Evolutionary conservation across 2,888 invertebrate genomes (phyloP), one percentile per base, ranked within the genome.

Genomic region (Homarus gammarus): DNA sequence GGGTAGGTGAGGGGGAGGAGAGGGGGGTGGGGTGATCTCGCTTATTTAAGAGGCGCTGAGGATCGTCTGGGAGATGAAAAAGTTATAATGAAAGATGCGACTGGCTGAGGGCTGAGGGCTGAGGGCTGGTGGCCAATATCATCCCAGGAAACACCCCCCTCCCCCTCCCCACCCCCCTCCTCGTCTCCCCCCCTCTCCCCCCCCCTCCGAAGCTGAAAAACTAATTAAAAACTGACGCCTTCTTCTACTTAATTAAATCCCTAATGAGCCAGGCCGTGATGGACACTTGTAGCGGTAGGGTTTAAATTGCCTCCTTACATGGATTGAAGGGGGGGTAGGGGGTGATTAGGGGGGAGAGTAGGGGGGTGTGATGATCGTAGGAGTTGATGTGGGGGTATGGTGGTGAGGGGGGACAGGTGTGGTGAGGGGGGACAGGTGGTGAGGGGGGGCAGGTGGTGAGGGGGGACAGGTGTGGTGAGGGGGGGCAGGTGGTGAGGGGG

Each of bases 161-260:
- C 64, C 82, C n/a, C n/a, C n/a, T 27, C n/a, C 36, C 73, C 6
- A 18, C 72, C 73, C 73, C 38, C 31, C n/a, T n/a, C n/a, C n/a
- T n/a, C n/a, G n/a, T n/a, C n/a, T n/a, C n/a, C n/a, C n/a, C n/a
- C n/a, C n/a, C n/a, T n/a, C n/a, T 22, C 44, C 27, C 8, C 8
- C 5, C 31, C 18, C 22, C 33, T 72, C 84, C 73, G n/a, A 27
- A 40, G 33, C 73, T 72, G 51, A 78, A 84, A 83, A 73, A 72
- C 49, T 84, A 84, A 70, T 84, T 87, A 82, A 82, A 82, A 82
- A 82, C 51, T 82, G 68, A 82, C 81, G 70, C 79, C 81, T 70
- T 87, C 81, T 86, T 86, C 81, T 87, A 87, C 87, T 87, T 87
- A 87, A 87, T 87, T 87, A 87, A 87, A 87, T 49, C 72, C 70